Base-by-base conservation (phyloP, 2,113 vertebrate genomes). In the Trematocara nigrifrons region DNA sequence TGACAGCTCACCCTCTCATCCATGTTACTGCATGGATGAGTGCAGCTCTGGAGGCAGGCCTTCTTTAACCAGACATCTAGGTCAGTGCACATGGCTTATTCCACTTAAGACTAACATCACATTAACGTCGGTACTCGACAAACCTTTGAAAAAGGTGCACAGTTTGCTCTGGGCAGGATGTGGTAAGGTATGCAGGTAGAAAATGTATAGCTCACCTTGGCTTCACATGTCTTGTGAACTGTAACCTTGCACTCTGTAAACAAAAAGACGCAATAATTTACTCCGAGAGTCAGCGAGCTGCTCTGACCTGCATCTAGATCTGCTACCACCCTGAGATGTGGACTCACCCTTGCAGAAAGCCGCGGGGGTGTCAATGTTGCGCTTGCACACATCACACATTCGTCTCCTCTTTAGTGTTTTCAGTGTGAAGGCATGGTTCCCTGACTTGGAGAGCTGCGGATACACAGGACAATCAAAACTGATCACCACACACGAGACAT, bases 311-410 rank as follows among this genome's bases (percentile, higher is more conserved):
- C 83, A 31, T 89, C 15, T 38, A 38, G 84, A 11, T 59, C 26
- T 47, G 79, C 61, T 31, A 35, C 59, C 52, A 35, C 31, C 83
- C 53, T 38, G 45, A 81, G 82, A 31, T 6, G 31, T 80, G 33
- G 59, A 89, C 93, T 95, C 89, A 95, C 95, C 93, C 59, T 90
- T 93, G 85, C 94, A 95, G 82, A 94, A 94, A 71, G 85, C 76
- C 40, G 84, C 91, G 0, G 85, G 86, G 89, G 42, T 89, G 81
- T 91, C 82, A 20, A 94, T 92, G 92, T 83, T 89, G 80, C 90
- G 85, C 89, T 88, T 35, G 49, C 95, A 95, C 57, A 94, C 91
- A 2, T 92, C 79, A 29, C 93, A 95, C 16, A n/a, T 31, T 10
- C 79, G 89, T 57, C 79, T 93, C 78, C 51, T 93, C 89, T 90